Evolutionary conservation across 2,888 invertebrate genomes (phyloP).

Genomic region (Clanis bilineata): DNA sequence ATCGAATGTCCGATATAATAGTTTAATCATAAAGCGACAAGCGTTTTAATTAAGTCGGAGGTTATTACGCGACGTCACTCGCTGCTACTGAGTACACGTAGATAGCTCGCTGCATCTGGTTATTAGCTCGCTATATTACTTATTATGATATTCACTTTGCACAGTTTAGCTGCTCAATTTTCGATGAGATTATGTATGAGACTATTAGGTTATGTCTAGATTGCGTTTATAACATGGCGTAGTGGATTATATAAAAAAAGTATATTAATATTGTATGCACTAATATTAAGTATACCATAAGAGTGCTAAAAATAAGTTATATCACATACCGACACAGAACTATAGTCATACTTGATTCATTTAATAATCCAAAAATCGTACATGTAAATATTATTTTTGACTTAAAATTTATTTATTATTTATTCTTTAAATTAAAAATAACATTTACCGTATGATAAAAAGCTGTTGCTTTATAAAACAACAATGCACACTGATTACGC

Average conservation of each 20-base stretch:
- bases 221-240: background rate
- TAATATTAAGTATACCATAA: no score
- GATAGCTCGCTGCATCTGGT: slow-evolving; percentile 34
- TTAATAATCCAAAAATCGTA: no score
- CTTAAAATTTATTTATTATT: no score
- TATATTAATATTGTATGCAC: no score
- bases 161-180: background rate
- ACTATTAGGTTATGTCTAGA: background rate
- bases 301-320: no score
- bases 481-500: background rate
- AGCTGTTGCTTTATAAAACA: background rate
- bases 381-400: no score
- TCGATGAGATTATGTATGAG: background rate
- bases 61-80: slow-evolving; percentile 33
- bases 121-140: slow-evolving; percentile 23
- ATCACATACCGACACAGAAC: no score
- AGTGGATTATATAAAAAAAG: background rate
- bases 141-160: background rate
- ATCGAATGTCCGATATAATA: slow-evolving; percentile 14
- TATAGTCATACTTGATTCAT: no score
- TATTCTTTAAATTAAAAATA: no score
- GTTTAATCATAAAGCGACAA: slow-evolving; percentile 18
- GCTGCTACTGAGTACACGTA: slow-evolving; percentile 31
- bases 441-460: no score
- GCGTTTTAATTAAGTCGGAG: slow-evolving; percentile 35